Evolutionary conservation across 1,140 invertebrate species (phyloP).

Genomic region (Pteromalus puparum): DNA sequence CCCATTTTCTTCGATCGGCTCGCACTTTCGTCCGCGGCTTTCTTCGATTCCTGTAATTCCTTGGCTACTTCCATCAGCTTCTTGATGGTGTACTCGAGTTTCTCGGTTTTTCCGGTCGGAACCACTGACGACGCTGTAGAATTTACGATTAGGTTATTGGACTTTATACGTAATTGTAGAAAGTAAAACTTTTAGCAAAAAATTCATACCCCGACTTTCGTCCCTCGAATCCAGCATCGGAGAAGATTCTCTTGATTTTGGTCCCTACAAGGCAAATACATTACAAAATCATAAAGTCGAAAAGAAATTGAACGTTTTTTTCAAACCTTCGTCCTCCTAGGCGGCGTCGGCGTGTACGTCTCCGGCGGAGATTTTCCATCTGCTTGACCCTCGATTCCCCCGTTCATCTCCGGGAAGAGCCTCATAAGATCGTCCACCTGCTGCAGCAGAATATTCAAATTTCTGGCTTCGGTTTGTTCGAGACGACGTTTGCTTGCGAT

Average conservation of each 20-base stretch:
- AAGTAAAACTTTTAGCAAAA: not conserved
- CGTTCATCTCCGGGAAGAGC: slow-evolving; percentile 81
- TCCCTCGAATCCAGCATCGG: slow-evolving; percentile 75
- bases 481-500: slow-evolving; percentile 75
- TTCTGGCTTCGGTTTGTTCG: slow-evolving; percentile 80
- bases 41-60: slow-evolving; percentile 71
- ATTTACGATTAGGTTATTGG: not conserved
- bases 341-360: slow-evolving; percentile 76
- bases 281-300: slow-evolving; percentile 2
- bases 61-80: slow-evolving; percentile 71
- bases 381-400: slow-evolving; percentile 60
- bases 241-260: slow-evolving; percentile 79
- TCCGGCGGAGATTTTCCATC: slow-evolving; percentile 49
- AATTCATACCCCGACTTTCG: slow-evolving; percentile 67
- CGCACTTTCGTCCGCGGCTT: slow-evolving; percentile 63
- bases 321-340: slow-evolving; percentile 75
- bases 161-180: not conserved
- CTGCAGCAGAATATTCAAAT: slow-evolving; percentile 82
- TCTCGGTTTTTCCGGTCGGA: slow-evolving; percentile 64
- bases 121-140: slow-evolving; percentile 23
- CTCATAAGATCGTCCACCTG: slow-evolving; percentile 86
- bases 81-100: slow-evolving; percentile 71
- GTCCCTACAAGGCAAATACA: slow-evolving; percentile 65
- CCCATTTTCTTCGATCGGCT: slow-evolving; percentile 67
- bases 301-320: not conserved